A percentile compares a stretch with the other conserved stretches of the same genome.
phyloP scores from a whole-genome alignment of 2,113 vertebrate genomes.

The Pica pica region DNA sequence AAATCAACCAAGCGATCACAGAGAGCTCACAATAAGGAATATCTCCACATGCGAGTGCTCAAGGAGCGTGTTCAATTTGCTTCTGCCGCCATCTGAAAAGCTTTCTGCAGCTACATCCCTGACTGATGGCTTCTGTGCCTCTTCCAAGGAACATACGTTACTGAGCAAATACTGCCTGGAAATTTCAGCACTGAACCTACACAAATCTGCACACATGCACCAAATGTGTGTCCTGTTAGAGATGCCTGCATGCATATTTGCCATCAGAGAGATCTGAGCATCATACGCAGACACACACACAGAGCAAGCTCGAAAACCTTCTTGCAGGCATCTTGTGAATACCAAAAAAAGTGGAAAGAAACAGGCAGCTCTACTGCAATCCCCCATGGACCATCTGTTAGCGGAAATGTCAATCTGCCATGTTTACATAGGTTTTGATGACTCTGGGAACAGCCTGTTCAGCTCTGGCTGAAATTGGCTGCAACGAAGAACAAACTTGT shows the following conservation, averaged over 20 bases:
- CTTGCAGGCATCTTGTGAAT: constrained; percentile 62
- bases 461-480: constrained; percentile 65
- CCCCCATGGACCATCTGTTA: constrained; percentile 59
- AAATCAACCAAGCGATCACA: not conserved
- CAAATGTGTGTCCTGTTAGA: constrained; percentile 24
- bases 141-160: constrained; percentile 61
- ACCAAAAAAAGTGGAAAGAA: constrained; percentile 47
- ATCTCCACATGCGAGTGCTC: not conserved
- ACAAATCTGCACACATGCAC: constrained; percentile 17
- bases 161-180: constrained; percentile 52
- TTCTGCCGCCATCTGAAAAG: constrained; percentile 39
- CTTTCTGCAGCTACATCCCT: not conserved
- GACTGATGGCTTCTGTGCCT: constrained; percentile 55
- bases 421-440: constrained; percentile 69
- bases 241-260: constrained; percentile 29
- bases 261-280: constrained; percentile 44
- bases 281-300: not conserved
- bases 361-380: constrained; percentile 48
- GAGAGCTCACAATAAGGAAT: not conserved
- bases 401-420: constrained; percentile 64
- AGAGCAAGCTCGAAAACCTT: constrained; percentile 47
- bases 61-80: not conserved
- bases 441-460: constrained; percentile 66
- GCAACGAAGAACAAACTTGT: constrained; percentile 61
- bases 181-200: not conserved